phyloP scores from a whole-genome alignment of 92 coral and sea anemone genomes.

The Phenganax stokvisi region DNA sequence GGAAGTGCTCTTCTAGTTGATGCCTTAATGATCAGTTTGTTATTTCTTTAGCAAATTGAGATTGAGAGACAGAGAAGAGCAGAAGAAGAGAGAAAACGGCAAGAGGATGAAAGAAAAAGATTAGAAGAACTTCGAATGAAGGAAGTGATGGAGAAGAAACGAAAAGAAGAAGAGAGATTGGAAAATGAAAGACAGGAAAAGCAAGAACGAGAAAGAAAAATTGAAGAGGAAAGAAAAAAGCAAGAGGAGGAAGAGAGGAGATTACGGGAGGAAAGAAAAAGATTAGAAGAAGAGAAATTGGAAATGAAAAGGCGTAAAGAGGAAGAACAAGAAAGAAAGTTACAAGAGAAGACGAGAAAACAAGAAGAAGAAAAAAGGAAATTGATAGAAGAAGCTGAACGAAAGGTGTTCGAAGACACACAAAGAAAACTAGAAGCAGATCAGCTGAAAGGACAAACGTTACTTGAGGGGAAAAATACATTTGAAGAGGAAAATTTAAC shows the following conservation, averaged over 20 bases:
- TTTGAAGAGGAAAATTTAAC: background rate
- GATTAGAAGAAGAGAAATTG: constrained; percentile 14
- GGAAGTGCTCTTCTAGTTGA: no score
- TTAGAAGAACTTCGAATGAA: constrained; percentile 27
- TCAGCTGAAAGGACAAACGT: background rate
- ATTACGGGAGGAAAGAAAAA: constrained; percentile 15
- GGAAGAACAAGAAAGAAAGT: background rate
- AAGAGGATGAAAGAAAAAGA: no score
- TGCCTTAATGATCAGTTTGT: no score
- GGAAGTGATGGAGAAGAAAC: constrained; percentile 8
- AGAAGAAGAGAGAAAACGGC: no score
- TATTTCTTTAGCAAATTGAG: no score
- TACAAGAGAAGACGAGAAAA: background rate
- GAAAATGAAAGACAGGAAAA: constrained; percentile 3
- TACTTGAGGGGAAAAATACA: background rate
- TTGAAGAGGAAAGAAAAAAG: constrained; percentile 16
- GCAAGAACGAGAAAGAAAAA: constrained; percentile 15
- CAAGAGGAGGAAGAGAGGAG: constrained; percentile 23
- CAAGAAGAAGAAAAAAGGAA: background rate
- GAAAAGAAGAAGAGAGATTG: constrained; percentile 13
- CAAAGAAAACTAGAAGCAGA: constrained; percentile 27
- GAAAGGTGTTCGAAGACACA: background rate
- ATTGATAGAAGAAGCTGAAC: background rate
- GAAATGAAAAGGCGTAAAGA: background rate
- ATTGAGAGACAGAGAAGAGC: no score